These are phyloP conservation scores for Drosophila nikananu DNA, from an alignment of 1,140 invertebrate species.

Conservation along the genomic window DNA sequence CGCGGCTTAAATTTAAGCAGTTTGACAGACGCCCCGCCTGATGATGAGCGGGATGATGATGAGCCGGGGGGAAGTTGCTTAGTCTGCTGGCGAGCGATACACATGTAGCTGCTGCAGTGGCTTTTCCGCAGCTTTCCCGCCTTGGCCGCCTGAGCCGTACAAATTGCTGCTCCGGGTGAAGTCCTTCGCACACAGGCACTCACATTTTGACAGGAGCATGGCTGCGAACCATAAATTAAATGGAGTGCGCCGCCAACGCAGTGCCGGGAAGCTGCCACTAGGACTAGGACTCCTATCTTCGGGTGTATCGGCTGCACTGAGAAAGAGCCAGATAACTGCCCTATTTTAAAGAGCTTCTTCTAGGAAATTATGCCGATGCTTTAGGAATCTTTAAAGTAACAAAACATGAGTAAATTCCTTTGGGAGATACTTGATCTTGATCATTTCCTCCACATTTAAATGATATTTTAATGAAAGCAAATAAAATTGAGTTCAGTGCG, in stretches of 20 bases:
- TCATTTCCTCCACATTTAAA: neutral
- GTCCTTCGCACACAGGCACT: slow-evolving; percentile 46
- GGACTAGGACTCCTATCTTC: too few relatives aligned
- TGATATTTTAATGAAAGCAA: neutral
- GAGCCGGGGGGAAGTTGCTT: slow-evolving; percentile 52
- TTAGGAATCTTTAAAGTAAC: too few relatives aligned
- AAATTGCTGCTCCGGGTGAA: slow-evolving; percentile 52
- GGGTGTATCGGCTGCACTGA: slow-evolving; percentile 9
- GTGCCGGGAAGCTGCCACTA: slow-evolving; percentile 6
- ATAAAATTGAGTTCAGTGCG: neutral
- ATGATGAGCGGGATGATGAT: slow-evolving; percentile 59
- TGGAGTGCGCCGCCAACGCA: slow-evolving; percentile 39
- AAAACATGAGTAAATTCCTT: neutral
- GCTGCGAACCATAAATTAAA: slow-evolving; percentile 74
- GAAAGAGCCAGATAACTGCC: neutral
- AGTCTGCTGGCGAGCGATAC: slow-evolving; percentile 46
- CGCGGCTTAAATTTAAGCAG: slow-evolving; percentile 66
- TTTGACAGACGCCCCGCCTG: slow-evolving; percentile 66
- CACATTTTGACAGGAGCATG: slow-evolving; percentile 59
- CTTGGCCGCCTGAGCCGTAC: slow-evolving; percentile 47
- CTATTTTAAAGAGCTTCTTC: neutral
- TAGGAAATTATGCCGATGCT: too few relatives aligned
- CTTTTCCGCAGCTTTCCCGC: neutral
- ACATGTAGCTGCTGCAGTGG: slow-evolving; percentile 45
- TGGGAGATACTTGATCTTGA: neutral